Conservation (phyloP, 2,888 invertebrate species). For the Nomada lathburiana region DNA sequence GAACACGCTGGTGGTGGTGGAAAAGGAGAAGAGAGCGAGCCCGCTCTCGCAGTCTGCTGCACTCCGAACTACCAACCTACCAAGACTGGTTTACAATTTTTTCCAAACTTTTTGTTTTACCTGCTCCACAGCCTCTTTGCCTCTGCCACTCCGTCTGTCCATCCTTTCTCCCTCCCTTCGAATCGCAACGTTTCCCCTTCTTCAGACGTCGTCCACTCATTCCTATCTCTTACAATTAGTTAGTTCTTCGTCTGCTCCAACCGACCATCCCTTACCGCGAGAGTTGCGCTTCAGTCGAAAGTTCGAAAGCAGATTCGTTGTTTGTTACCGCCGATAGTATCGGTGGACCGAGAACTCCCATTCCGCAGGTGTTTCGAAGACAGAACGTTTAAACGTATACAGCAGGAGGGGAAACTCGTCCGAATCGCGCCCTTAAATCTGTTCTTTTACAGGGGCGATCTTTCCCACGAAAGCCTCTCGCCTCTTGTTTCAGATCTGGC, state of each 20-base stretch:
- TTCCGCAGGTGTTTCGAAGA: constrained; percentile 17
- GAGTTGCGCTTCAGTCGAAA: constrained; percentile 10
- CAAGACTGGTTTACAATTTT: constrained; percentile 79
- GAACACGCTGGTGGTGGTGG: constrained; percentile 49
- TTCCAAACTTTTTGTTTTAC: constrained; percentile 77
- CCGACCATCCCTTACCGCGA: constrained; percentile 39
- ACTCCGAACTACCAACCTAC: constrained; percentile 69
- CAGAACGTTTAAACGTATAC: background rate
- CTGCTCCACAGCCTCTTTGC: constrained; percentile 59
- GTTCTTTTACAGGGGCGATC: background rate
- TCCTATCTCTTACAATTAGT: background rate
- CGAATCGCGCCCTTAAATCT: background rate
- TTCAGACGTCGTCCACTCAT: constrained; percentile 3
- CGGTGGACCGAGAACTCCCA: background rate
- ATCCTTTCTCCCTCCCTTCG: background rate
- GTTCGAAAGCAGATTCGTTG: constrained; percentile 7
- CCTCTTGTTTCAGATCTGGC: background rate
- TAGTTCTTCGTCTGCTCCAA: background rate
- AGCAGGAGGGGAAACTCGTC: background rate
- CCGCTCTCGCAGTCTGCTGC: constrained; percentile 54
- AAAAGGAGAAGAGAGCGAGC: constrained; percentile 54
- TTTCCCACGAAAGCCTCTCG: background rate
- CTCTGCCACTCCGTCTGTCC: background rate
- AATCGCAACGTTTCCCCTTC: constrained; percentile 1
- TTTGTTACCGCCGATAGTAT: constrained; percentile 43